Conservation (phyloP, 2,797 vertebrate genomes). For the Silurus aristotelis region DNA sequence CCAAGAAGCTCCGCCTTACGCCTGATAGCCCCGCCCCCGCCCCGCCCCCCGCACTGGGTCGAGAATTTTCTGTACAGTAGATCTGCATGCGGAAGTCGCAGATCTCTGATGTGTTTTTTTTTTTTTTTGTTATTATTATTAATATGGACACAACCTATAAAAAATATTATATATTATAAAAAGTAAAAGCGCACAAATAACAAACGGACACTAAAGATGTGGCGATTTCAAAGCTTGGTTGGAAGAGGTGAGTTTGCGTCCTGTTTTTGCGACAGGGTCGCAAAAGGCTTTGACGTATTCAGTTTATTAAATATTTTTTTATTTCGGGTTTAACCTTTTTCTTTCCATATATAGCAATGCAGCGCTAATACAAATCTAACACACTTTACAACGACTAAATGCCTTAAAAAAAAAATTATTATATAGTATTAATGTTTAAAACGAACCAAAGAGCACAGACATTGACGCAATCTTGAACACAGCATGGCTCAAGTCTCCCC, state of each 20-base stretch:
- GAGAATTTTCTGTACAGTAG: neutral
- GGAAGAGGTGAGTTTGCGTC: slow-evolving; percentile 70
- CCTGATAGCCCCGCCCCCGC: neutral
- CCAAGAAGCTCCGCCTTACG: neutral
- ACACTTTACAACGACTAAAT: neutral
- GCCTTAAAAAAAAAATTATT: too few relatives aligned
- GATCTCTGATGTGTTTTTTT: too few relatives aligned
- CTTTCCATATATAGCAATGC: neutral
- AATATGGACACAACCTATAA: slow-evolving; percentile 5
- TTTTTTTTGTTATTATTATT: too few relatives aligned
- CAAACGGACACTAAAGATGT: slow-evolving; percentile 63
- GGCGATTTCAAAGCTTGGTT: slow-evolving; percentile 70
- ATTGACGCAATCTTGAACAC: neutral
- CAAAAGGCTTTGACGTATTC: neutral
- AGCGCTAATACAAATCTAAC: too few relatives aligned
- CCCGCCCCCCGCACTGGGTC: too few relatives aligned
- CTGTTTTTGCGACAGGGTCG: neutral
- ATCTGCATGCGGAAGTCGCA: neutral
- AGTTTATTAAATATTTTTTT: neutral
- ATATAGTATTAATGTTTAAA: neutral
- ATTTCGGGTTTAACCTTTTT: too few relatives aligned
- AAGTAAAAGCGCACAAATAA: neutral
- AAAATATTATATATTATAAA: too few relatives aligned
- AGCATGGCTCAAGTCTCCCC: neutral
- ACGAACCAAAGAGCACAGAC: neutral